phyloP scores from a whole-genome alignment of 2,797 vertebrate genomes.

The Enteromius treurensis region DNA sequence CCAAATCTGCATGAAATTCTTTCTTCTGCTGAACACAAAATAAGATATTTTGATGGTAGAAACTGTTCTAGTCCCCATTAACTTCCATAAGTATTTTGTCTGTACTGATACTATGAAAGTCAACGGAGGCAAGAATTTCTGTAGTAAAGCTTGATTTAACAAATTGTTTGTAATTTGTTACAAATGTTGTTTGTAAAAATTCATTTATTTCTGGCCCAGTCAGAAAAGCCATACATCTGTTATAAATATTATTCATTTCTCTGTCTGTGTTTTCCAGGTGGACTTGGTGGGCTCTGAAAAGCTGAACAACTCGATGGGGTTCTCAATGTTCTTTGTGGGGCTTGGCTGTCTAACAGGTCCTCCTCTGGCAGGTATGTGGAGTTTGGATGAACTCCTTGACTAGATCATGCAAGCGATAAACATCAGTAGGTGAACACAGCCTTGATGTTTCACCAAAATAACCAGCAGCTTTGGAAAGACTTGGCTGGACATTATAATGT shows the following conservation, averaged over 20 bases:
- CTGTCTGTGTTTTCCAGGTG: constrained; percentile 76
- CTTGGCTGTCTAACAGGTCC: constrained; percentile 87
- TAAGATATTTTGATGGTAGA: neutral
- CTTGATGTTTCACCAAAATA: neutral
- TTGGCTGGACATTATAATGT: neutral
- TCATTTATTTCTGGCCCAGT: neutral
- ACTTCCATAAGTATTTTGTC: neutral
- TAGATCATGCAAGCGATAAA: constrained; percentile 17
- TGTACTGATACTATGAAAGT: neutral
- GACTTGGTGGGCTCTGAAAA: constrained; percentile 84
- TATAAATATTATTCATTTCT: neutral
- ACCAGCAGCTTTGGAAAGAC: neutral
- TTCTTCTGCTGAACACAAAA: neutral
- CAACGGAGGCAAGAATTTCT: neutral
- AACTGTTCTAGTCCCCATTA: neutral
- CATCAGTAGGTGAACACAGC: neutral
- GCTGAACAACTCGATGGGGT: constrained; percentile 88
- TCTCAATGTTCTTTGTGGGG: constrained; percentile 90
- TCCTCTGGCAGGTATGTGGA: constrained; percentile 87
- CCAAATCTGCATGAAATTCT: neutral
- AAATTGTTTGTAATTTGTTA: too few relatives aligned
- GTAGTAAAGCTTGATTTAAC: too few relatives aligned
- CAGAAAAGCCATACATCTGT: neutral
- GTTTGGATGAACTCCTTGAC: constrained; percentile 10
- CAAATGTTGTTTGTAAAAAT: too few relatives aligned